phyloP scores from a whole-genome alignment of 2,888 invertebrate genomes.

The Poecilus cupreus region DNA sequence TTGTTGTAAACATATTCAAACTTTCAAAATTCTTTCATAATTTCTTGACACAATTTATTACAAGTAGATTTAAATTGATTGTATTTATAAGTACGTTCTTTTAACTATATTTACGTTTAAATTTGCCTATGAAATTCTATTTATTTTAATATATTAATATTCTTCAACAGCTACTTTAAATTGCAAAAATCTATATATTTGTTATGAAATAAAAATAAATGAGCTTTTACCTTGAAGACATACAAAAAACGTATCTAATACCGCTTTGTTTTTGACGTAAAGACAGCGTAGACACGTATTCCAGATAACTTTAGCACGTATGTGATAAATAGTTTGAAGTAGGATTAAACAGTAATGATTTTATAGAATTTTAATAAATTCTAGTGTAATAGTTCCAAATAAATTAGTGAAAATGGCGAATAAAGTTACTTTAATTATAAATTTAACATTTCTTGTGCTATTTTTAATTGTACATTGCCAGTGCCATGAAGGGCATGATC shows the following conservation, averaged over 20 bases:
- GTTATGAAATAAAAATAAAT: too few relatives aligned
- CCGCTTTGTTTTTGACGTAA: slow-evolving; percentile 19
- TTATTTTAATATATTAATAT: too few relatives aligned
- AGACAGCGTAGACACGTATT: slow-evolving; percentile 57
- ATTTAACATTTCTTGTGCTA: slow-evolving; percentile 15
- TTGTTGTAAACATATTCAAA: too few relatives aligned
- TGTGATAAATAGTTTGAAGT: slow-evolving; percentile 26
- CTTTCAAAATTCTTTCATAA: too few relatives aligned
- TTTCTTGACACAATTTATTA: too few relatives aligned
- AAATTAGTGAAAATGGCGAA: slow-evolving; percentile 16
- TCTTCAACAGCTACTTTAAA: too few relatives aligned
- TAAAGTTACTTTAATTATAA: slow-evolving; percentile 25
- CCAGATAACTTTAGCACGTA: slow-evolving; percentile 46
- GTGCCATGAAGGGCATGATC: slow-evolving; percentile 70
- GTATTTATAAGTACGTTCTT: too few relatives aligned
- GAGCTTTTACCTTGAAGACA: too few relatives aligned
- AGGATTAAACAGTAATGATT: slow-evolving; percentile 24
- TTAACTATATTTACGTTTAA: too few relatives aligned
- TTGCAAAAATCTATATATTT: too few relatives aligned
- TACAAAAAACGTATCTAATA: neutral
- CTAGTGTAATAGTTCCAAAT: slow-evolving; percentile 16
- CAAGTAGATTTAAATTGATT: too few relatives aligned
- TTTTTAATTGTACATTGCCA: slow-evolving; percentile 12
- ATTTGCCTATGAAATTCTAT: too few relatives aligned
- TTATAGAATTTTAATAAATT: slow-evolving; percentile 10